Percentiles rank a stretch among this genome's conserved stretches.
These are phyloP conservation scores for Liopterus haemorrhoidalis DNA, from an alignment of 2,888 invertebrate species.

Conservation along the genomic window DNA sequence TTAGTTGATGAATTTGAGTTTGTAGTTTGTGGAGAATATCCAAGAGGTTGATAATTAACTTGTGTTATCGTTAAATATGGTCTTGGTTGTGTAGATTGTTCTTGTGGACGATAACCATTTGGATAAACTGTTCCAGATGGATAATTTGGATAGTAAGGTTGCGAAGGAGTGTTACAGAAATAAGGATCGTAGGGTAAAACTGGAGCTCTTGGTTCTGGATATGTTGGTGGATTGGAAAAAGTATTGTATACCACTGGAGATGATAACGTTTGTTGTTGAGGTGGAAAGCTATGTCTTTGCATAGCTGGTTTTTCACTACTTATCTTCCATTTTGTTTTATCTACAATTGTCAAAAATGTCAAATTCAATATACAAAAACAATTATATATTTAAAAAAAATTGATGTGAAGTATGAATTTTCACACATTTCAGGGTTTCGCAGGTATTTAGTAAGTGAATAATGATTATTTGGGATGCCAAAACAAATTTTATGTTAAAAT, in stretches of 20 bases:
- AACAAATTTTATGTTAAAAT: too few species aligned
- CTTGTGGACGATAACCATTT: constrained; percentile 9
- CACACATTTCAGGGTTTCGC: too few species aligned
- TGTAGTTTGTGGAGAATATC: constrained; percentile 12
- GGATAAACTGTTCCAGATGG: neutral
- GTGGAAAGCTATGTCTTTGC: constrained; percentile 6
- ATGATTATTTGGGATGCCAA: too few species aligned
- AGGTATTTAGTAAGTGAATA: too few species aligned
- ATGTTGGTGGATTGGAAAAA: constrained; percentile 2
- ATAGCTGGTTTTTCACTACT: constrained; percentile 14
- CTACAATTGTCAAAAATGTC: constrained; percentile 10
- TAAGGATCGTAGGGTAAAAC: constrained; percentile 4
- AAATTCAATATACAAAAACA: constrained; percentile 1
- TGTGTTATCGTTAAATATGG: constrained; percentile 16
- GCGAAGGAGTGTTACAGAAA: constrained; percentile 6
- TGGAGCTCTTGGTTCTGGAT: neutral
- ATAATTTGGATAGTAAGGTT: constrained; percentile 7
- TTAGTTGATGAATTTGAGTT: constrained; percentile 1
- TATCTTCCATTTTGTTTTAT: constrained; percentile 10
- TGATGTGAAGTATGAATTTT: too few species aligned
- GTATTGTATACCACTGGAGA: constrained; percentile 7
- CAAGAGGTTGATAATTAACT: constrained; percentile 17
- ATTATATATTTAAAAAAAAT: neutral
- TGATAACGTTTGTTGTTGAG: constrained; percentile 11
- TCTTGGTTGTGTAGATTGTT: constrained; percentile 10